These are phyloP conservation scores for Apotomis betuletana DNA, from an alignment of 2,888 invertebrate species.

Conservation along the genomic window DNA sequence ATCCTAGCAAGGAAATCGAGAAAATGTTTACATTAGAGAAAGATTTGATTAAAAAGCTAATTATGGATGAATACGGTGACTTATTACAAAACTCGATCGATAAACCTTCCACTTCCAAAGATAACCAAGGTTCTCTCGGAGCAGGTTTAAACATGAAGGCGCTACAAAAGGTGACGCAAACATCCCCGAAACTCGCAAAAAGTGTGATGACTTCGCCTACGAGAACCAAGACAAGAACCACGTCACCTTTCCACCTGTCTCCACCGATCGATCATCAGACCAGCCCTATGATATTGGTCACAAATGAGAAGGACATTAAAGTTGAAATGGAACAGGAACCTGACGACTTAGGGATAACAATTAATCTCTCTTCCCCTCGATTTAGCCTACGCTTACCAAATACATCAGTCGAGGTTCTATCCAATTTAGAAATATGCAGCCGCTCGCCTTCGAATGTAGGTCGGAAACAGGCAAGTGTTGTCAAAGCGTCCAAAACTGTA, in stretches of 20 bases:
- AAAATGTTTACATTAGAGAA: conserved; percentile 75
- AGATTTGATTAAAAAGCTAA: conserved; percentile 74
- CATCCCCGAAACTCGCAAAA: conserved; percentile 74
- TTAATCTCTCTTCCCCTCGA: conserved; percentile 74
- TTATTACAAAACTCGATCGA: conserved; percentile 67
- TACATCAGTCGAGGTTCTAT: conserved; percentile 65
- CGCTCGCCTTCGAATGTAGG: conserved; percentile 44
- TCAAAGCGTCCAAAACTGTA: conserved; percentile 46
- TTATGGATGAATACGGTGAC: conserved; percentile 74
- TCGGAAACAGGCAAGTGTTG: conserved; percentile 27
- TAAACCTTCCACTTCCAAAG: conserved; percentile 70
- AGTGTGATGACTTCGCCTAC: conserved; percentile 78
- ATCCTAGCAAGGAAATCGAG: conserved; percentile 68
- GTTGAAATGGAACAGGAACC: conserved; percentile 54
- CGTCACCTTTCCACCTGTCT: conserved; percentile 67
- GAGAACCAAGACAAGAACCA: conserved; percentile 72
- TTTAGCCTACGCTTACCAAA: conserved; percentile 73
- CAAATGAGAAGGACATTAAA: conserved; percentile 54
- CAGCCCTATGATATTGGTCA: conserved; percentile 63
- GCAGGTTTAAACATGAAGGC: conserved; percentile 58
- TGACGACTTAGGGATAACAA: conserved; percentile 66
- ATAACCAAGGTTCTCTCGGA: conserved; percentile 46
- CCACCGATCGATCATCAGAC: conserved; percentile 67
- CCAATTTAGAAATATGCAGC: conserved; percentile 58
- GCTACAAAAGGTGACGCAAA: conserved; percentile 75